These are phyloP conservation scores for Antechinus stuartii DNA, from an alignment of 2,113 vertebrate genomes.

Conservation along the genomic window DNA sequence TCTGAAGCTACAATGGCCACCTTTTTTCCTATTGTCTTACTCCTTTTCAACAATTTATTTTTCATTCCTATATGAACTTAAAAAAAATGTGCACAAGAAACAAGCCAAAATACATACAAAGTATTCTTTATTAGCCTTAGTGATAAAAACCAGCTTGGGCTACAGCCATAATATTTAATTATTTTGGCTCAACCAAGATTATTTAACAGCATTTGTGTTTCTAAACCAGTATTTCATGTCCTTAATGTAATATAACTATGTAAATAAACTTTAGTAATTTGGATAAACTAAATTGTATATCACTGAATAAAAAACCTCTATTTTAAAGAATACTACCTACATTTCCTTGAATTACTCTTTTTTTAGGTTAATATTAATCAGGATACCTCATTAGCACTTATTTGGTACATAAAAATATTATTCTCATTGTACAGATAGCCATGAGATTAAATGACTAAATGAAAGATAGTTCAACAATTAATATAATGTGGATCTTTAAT, in stretches of 20 bases:
- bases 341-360: background rate
- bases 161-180: background rate
- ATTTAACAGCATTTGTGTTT: too few relatives aligned
- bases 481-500: slow-evolving; percentile 12
- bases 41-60: background rate
- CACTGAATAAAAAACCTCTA: background rate
- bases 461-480: background rate
- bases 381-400: slow-evolving; percentile 7
- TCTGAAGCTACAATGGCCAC: background rate
- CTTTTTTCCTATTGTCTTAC: background rate
- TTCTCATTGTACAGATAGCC: slow-evolving; percentile 25
- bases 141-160: background rate
- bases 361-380: slow-evolving; percentile 19
- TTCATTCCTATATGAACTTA: background rate
- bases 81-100: background rate
- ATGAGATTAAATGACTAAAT: slow-evolving; percentile 7
- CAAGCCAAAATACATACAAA: background rate
- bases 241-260: background rate
- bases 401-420: background rate
- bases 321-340: background rate
- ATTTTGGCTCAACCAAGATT: background rate
- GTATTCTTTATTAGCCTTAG: background rate
- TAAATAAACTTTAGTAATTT: background rate
- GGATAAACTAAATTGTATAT: background rate
- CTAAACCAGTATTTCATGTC: background rate